Percentiles rank a stretch among this genome's conserved stretches.
phyloP scores from a whole-genome alignment of 2,888 invertebrate genomes.

The Antheraea yamamai region DNA sequence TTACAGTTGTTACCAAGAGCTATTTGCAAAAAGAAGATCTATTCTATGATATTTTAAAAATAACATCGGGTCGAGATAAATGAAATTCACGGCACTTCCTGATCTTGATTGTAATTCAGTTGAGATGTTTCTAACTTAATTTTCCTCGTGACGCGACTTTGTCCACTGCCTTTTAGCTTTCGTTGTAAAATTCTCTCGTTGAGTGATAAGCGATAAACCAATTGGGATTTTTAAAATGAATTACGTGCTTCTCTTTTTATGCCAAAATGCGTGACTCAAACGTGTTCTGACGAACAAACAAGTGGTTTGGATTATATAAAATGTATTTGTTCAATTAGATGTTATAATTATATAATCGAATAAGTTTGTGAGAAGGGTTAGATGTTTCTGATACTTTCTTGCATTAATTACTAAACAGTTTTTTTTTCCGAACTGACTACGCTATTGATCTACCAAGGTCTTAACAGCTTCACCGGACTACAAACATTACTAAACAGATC shows the following conservation, averaged over 20 bases:
- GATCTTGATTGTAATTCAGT: neutral
- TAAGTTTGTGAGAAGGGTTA: no score
- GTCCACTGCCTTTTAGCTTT: neutral
- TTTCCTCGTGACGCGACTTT: neutral
- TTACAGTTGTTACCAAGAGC: no score
- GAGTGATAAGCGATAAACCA: neutral
- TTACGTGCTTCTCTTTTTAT: neutral
- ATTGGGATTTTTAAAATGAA: neutral
- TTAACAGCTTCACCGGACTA: no score
- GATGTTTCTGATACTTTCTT: no score
- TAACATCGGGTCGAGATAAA: neutral
- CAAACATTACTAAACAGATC: no score
- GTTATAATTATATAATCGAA: no score
- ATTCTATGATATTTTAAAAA: no score
- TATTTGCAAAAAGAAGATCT: no score
- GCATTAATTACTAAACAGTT: no score
- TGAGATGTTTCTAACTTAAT: neutral
- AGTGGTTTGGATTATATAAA: neutral
- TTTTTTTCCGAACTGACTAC: no score
- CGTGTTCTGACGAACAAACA: neutral
- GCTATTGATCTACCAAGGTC: no score
- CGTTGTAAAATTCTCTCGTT: neutral
- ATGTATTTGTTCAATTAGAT: neutral
- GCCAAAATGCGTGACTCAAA: neutral
- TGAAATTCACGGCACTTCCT: neutral